Base-by-base conservation (phyloP, 2,797 vertebrate genomes). In the Siniperca scherzeri region DNA sequence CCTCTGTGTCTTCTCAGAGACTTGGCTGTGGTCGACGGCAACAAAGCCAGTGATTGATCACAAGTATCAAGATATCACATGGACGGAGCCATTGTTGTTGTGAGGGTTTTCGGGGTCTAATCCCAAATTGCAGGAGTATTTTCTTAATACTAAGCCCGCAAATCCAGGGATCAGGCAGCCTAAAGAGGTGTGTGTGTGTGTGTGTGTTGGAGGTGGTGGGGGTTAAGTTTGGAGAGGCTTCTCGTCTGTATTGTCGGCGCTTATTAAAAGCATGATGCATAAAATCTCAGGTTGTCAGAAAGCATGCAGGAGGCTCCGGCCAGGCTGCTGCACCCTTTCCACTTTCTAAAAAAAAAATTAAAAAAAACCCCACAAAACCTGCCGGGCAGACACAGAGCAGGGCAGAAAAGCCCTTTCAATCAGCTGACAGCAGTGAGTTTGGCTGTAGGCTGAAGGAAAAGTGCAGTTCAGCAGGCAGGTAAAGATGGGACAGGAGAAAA, bases 111-210 rank as follows among this genome's bases (percentile, higher is more conserved):
- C 94, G 93, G 87, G 88, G 87, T 95, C 95, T 98, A 97, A 98
- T 97, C 97, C 97, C 93, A 96, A 96, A 96, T 95, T 96, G 96
- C 95, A 90, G 93, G 90, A 94, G 95, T 96, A 95, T 97, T 96
- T 96, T 96, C 95, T 94, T 96, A 95, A 95, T 93, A 92, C 95
- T 96, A 96, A 96, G 87, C 93, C 94, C 75, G 81, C 95, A 97
- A 97, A 97, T 96, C 93, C 96, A 87, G 88, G 96, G 96, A 97
- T 96, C 96, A 97, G 94, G 91, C 88, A 73, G 89, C 88, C 89
- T 91, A 81, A 92, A 93, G 91, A 85, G 84, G 80, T 74, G 71
- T 79, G 83, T 84, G 83, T 81, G 74, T 80, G 85, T 69, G 80
- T 75, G 70, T 82, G 76, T 74, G 72, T 70, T 27, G 46, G 65